Base-by-base conservation (phyloP, 2,113 vertebrate species). In the Marmota flaviventris region DNA sequence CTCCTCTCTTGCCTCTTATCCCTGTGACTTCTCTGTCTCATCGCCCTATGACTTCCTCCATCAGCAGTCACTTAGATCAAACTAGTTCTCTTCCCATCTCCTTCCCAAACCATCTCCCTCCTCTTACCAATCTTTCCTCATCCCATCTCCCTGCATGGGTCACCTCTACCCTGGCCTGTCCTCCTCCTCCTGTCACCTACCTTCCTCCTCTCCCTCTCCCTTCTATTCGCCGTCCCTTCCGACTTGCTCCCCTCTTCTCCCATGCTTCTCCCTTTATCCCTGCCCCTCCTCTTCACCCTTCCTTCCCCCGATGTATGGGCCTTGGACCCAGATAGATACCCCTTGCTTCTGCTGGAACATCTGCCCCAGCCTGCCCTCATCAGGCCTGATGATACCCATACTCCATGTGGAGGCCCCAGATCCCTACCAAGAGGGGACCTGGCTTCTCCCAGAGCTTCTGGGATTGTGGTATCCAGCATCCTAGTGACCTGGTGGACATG, bases 171-270 rank as follows among this genome's bases (percentile, higher is more conserved):
- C 72, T 58, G 12, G 20, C 58, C 78, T 61, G 67, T 32, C 56
- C 70, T 82, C 4, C 48, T 88, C 39, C 76, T 81, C n/a, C 70
- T 24, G 39, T 45, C 16, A 73, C 76, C 87, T 56, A 37, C 63
- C 48, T 90, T 25, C 61, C 69, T 34, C 82, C 70, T 77, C 42
- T 56, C 69, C 29, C n/a, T 78, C 78, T 90, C n/a, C 53, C 91
- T 83, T 72, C 14, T 16, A 39, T 78, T 65, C 17, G 0, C 42
- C 5, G 17, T 42, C 81, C 51, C 91, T 93, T 84, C 27, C 12
- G 32, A 58, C 91, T 94, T 65, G 27, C 56, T 70, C 92, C 84
- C 12, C 72, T 85, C 77, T 79, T 84, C 83, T 87, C 87, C n/a
- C 45, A 58, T n/a, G 20, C 9, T 0, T 34, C 77, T 93, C 70